These are phyloP conservation scores for Yponomeuta evonymella DNA, from an alignment of 2,888 invertebrate species.

Conservation along the genomic window DNA sequence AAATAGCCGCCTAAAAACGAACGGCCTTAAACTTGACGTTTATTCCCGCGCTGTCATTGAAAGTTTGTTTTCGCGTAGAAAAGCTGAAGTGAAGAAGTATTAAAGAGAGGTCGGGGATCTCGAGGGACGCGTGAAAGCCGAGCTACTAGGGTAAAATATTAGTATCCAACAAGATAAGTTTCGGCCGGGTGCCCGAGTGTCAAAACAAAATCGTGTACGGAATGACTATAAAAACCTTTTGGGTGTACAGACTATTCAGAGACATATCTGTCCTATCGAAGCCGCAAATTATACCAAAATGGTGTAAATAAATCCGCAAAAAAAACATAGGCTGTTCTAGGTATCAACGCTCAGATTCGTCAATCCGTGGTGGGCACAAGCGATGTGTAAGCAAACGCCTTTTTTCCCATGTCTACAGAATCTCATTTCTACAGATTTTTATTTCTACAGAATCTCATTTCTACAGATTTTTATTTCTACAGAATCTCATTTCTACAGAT, in stretches of 20 bases:
- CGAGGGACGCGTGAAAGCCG: neutral
- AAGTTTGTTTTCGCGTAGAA: neutral
- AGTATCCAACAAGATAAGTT: neutral
- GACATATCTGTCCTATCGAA: too few relatives aligned
- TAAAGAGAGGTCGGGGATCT: neutral
- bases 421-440: too few relatives aligned
- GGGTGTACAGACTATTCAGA: neutral
- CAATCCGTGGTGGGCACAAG: too few relatives aligned
- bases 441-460: too few relatives aligned
- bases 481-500: too few relatives aligned
- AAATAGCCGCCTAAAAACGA: slow-evolving; percentile 2
- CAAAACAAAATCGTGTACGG: slow-evolving; percentile 1
- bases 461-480: too few relatives aligned
- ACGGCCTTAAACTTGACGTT: neutral
- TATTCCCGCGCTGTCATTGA: slow-evolving; percentile 8
- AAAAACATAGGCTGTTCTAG: too few relatives aligned
- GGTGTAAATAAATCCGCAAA: too few relatives aligned
- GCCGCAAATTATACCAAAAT: too few relatives aligned
- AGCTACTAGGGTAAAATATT: neutral
- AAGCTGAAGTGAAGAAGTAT: neutral
- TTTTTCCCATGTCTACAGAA: too few relatives aligned
- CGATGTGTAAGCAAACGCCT: too few relatives aligned
- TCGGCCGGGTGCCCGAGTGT: neutral
- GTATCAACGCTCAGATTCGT: too few relatives aligned
- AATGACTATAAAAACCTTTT: neutral